Conservation (phyloP, 2,797 vertebrate species). For the Lithobates pipiens region DNA sequence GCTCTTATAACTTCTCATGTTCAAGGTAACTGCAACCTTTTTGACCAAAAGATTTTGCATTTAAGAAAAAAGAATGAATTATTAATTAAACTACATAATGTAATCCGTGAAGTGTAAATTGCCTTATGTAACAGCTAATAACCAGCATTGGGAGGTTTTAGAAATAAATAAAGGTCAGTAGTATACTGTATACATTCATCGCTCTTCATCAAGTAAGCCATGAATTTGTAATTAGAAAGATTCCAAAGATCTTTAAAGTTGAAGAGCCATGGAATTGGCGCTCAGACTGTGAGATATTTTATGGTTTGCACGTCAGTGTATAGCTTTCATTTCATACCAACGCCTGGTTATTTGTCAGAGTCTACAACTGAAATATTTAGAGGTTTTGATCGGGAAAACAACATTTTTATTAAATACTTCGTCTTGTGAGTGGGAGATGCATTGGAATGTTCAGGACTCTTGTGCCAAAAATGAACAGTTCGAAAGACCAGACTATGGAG, state of each 20-base stretch:
- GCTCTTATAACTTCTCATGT: no score
- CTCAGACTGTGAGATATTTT: slow-evolving; percentile 16
- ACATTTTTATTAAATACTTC: slow-evolving; percentile 56
- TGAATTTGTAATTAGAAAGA: no score
- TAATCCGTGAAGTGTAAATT: no score
- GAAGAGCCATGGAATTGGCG: not conserved
- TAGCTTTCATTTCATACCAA: slow-evolving; percentile 47
- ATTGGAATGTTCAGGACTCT: slow-evolving; percentile 41
- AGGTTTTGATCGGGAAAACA: slow-evolving; percentile 54
- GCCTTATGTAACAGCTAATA: no score
- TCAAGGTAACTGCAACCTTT: no score
- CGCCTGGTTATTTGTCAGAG: slow-evolving; percentile 50
- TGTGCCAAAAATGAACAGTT: slow-evolving; percentile 48
- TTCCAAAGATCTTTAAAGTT: not conserved
- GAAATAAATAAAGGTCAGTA: no score
- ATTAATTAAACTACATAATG: no score
- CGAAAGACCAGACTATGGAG: slow-evolving; percentile 49
- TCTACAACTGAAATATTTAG: slow-evolving; percentile 49
- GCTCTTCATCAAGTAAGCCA: no score
- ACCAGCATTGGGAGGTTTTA: no score
- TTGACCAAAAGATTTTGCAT: no score
- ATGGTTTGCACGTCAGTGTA: slow-evolving; percentile 37
- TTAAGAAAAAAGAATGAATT: no score
- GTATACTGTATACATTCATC: no score
- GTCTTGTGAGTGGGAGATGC: slow-evolving; percentile 56